Conservation (phyloP, 53 echinoderm and acorn worm genomes). For the Patiria pectinifera region DNA sequence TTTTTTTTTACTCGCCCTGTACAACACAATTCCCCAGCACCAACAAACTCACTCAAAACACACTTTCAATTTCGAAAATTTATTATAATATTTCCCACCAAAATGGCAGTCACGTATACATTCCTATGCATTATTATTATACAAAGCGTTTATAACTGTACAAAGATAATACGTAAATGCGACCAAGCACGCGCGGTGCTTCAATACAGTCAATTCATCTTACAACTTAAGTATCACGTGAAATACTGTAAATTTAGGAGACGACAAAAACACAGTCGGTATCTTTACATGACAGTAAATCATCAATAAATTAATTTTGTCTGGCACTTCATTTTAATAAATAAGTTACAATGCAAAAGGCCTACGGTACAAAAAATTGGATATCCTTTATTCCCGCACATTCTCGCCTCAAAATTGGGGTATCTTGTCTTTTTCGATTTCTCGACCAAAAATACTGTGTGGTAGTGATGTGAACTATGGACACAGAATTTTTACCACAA, state of each 20-base stretch:
- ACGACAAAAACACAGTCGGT: background rate
- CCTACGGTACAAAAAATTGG: background rate
- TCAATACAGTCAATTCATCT: background rate
- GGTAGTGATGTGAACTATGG: background rate
- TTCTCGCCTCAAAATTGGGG: background rate
- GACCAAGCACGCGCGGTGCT: background rate
- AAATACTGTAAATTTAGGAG: slow-evolving; percentile 22
- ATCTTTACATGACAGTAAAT: slow-evolving; percentile 3
- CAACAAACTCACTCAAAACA: background rate
- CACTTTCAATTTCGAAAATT: background rate
- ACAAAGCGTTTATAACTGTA: slow-evolving; percentile 45
- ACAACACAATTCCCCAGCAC: background rate
- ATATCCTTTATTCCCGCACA: too few species aligned
- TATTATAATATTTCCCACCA: slow-evolving; percentile 21
- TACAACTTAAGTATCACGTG: slow-evolving; percentile 17
- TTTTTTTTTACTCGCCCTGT: too few species aligned
- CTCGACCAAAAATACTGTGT: background rate
- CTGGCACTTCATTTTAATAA: slow-evolving; percentile 45
- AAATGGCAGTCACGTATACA: slow-evolving; percentile 21
- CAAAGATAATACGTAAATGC: slow-evolving; percentile 1
- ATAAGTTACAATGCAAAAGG: background rate
- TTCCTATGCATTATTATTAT: slow-evolving; percentile 28
- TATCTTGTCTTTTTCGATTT: background rate
- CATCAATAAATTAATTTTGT: slow-evolving; percentile 10
- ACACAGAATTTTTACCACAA: background rate